Evolutionary conservation across 2,797 vertebrate genomes (phyloP).

Genomic region (Catharus ustulatus): DNA sequence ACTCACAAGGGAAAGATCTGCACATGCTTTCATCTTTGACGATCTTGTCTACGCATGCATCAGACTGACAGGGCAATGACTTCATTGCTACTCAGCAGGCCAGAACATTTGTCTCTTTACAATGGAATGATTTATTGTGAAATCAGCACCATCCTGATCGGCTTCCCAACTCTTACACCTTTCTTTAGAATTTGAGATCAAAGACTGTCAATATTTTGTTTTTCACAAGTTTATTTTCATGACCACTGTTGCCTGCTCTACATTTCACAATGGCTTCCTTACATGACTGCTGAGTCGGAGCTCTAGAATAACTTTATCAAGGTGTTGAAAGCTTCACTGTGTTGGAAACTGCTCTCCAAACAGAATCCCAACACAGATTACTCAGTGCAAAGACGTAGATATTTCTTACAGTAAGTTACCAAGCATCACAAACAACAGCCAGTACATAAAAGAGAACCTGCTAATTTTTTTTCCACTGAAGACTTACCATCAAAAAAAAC

Average conservation of each 20-base stretch:
- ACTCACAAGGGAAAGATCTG: conserved; percentile 39
- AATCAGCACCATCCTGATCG: background rate
- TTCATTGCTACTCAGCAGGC: background rate
- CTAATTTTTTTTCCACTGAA: background rate
- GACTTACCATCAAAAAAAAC: background rate
- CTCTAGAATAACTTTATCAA: background rate
- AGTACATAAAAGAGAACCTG: background rate
- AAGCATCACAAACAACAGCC: background rate
- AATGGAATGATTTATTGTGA: conserved; percentile 24
- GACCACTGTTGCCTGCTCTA: background rate
- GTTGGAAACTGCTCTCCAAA: background rate
- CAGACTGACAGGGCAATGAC: background rate
- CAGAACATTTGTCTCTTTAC: background rate
- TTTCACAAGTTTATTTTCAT: background rate
- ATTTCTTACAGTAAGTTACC: background rate
- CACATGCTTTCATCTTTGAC: conserved; percentile 42
- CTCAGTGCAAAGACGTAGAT: background rate
- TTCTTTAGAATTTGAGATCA: background rate
- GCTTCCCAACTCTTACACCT: background rate
- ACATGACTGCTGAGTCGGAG: background rate
- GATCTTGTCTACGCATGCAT: background rate
- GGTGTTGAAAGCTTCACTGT: background rate
- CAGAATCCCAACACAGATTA: background rate
- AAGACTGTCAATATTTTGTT: background rate
- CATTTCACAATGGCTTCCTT: background rate